These are phyloP conservation scores for Boleophthalmus pectinirostris DNA, from an alignment of 2,113 vertebrate species.

Conservation along the genomic window DNA sequence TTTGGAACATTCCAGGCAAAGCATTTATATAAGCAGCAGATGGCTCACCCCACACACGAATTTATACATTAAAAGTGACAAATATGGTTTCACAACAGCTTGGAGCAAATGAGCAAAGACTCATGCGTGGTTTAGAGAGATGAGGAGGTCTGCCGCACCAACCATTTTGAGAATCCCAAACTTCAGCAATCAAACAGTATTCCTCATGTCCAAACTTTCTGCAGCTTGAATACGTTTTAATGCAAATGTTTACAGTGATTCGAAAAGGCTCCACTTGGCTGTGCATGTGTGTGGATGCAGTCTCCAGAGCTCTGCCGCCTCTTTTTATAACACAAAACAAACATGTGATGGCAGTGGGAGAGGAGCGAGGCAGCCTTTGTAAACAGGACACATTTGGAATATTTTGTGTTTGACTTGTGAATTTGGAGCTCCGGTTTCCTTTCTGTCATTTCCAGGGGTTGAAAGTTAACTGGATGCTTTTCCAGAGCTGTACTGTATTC, in stretches of 20 bases:
- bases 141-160: slow-evolving; percentile 8
- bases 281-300: slow-evolving; percentile 41
- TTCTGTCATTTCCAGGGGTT: slow-evolving; percentile 18
- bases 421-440: slow-evolving; percentile 37
- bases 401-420: slow-evolving; percentile 43
- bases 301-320: slow-evolving; percentile 47
- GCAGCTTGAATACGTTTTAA: slow-evolving; percentile 27
- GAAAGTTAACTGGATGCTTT: not conserved
- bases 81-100: not conserved
- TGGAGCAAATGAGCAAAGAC: not conserved
- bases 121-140: not conserved
- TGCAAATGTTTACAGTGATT: slow-evolving; percentile 41
- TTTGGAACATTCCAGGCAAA: no score
- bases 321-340: slow-evolving; percentile 61
- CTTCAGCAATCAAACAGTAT: slow-evolving; percentile 9
- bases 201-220: slow-evolving; percentile 30
- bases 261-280: slow-evolving; percentile 38
- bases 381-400: slow-evolving; percentile 65
- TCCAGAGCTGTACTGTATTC: not conserved
- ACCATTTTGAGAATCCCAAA: slow-evolving; percentile 1
- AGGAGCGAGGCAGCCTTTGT: slow-evolving; percentile 54
- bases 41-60: no score
- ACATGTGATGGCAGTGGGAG: slow-evolving; percentile 52
- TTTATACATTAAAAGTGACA: not conserved
- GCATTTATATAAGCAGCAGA: no score